Evolutionary conservation across 2,888 invertebrate genomes (phyloP).

Genomic region (Cerastis leucographa): DNA sequence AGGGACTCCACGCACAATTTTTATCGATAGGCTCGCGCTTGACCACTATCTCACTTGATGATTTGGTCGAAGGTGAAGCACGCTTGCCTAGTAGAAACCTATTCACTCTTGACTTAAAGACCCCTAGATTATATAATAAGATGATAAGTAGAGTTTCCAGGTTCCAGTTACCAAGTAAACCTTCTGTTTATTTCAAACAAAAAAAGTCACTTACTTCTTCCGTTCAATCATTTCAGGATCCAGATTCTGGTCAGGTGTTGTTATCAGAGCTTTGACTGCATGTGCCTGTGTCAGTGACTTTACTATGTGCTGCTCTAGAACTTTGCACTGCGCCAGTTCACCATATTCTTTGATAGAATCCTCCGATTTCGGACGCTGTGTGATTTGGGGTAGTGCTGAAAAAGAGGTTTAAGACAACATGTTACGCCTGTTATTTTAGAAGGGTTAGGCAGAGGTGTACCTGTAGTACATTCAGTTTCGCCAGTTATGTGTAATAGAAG

Average conservation of each 20-base stretch:
- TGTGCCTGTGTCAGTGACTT: slow-evolving; percentile 78
- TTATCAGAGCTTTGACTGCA: slow-evolving; percentile 75
- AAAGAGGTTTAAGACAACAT: not conserved
- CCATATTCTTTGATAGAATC: slow-evolving; percentile 72
- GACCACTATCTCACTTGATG: too few species aligned
- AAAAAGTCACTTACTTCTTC: slow-evolving; percentile 77
- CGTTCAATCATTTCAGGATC: slow-evolving; percentile 75
- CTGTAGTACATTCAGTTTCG: not conserved
- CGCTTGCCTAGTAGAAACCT: too few species aligned
- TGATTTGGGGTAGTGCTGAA: slow-evolving; percentile 73
- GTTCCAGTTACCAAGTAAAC: not conserved
- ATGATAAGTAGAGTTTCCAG: too few species aligned
- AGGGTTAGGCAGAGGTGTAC: not conserved
- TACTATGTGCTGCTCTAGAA: slow-evolving; percentile 78
- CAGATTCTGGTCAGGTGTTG: slow-evolving; percentile 69
- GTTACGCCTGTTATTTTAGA: not conserved
- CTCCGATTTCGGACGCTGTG: slow-evolving; percentile 65
- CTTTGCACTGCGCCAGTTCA: slow-evolving; percentile 73
- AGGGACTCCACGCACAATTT: too few species aligned
- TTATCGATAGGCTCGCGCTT: too few species aligned
- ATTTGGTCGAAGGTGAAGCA: too few species aligned
- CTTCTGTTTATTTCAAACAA: not conserved
- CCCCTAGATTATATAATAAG: too few species aligned
- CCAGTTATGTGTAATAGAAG: not conserved
- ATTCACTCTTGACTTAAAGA: too few species aligned